Conservation (phyloP, 2,113 vertebrate species). For the Columba janthina region DNA sequence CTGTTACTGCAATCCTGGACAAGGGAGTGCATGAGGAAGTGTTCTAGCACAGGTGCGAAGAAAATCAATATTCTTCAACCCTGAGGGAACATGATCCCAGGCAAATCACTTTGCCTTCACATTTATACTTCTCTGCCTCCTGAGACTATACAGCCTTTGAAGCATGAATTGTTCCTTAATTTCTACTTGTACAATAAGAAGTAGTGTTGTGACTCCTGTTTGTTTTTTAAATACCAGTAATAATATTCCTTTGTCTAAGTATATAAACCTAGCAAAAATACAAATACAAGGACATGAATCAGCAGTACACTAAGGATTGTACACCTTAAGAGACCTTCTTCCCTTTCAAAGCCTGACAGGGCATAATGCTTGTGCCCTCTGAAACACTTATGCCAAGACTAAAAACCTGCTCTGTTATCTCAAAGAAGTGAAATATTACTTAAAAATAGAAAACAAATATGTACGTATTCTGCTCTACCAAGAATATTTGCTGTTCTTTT, state of each 20-base stretch:
- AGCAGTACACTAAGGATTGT: neutral
- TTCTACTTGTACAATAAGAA: neutral
- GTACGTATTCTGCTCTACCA: neutral
- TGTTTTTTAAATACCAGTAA: neutral
- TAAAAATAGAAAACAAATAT: neutral
- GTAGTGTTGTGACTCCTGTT: neutral
- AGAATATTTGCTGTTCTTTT: neutral
- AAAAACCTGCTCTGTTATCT: neutral
- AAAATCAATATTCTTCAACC: neutral
- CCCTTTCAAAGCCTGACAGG: neutral
- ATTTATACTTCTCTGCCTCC: neutral
- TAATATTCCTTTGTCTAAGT: neutral
- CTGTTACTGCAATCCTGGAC: neutral
- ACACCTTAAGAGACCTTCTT: neutral
- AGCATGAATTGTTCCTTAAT: neutral
- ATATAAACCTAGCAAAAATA: neutral
- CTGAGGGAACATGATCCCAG: neutral
- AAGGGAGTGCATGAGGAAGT: neutral
- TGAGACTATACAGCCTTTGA: neutral
- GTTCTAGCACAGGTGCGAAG: neutral
- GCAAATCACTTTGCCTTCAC: neutral
- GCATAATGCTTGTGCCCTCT: neutral
- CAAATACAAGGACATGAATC: neutral
- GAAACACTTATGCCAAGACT: neutral
- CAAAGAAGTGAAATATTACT: neutral